Percentiles rank a stretch among this genome's conserved stretches.
Conservation (phyloP, 1,140 invertebrate species). For the Drosophila busckii region DNA sequence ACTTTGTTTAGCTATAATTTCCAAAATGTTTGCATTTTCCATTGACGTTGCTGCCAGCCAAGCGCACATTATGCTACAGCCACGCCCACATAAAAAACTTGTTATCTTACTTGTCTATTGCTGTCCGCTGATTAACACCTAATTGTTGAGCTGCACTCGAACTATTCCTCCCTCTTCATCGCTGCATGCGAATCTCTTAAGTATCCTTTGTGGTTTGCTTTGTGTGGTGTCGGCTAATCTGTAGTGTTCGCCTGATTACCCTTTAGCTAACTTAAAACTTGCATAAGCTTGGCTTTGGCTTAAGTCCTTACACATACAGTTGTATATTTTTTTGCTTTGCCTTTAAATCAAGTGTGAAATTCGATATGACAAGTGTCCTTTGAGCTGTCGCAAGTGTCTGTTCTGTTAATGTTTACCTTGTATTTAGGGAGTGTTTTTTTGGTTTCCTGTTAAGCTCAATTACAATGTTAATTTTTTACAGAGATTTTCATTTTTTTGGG, state of each 20-base stretch:
- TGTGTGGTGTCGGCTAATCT: conserved; percentile 38
- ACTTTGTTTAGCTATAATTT: background rate
- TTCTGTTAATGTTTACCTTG: conserved; percentile 2
- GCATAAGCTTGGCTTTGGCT: conserved; percentile 32
- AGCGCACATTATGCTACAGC: conserved; percentile 50
- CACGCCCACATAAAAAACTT: conserved; percentile 1
- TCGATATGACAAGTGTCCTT: conserved; percentile 63
- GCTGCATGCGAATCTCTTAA: conserved; percentile 43
- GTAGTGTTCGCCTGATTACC: conserved; percentile 64
- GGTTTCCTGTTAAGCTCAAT: conserved; percentile 78
- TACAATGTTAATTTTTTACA: conserved; percentile 66
- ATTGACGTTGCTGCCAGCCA: conserved; percentile 31
- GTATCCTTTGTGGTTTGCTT: conserved; percentile 26
- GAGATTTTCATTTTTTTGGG: conserved; percentile 20
- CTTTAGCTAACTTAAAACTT: conserved; percentile 40
- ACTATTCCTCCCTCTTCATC: background rate
- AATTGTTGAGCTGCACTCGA: conserved; percentile 40
- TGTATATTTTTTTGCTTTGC: conserved; percentile 14
- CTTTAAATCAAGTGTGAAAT: conserved; percentile 72
- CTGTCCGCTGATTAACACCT: conserved; percentile 32
- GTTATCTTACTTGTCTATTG: conserved; percentile 17
- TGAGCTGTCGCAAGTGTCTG: conserved; percentile 34
- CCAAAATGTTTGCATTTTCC: conserved; percentile 43
- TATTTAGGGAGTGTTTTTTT: conserved; percentile 56
- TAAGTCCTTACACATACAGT: conserved; percentile 5